Percentiles rank a stretch among this genome's conserved stretches.
Conservation (phyloP, 2,888 invertebrate genomes). For the Drosophila anceps region DNA sequence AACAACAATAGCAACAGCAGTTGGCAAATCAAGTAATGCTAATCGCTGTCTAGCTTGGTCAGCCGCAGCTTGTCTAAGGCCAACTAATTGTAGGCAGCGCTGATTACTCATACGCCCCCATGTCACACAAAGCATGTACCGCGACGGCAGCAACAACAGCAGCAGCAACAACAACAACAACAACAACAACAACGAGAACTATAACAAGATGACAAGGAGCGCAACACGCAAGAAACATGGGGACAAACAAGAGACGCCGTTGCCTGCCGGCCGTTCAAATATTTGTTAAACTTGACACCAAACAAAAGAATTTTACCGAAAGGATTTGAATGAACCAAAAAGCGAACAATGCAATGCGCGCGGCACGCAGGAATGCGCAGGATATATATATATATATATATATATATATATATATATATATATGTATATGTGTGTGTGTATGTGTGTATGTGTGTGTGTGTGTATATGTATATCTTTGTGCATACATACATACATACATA, state of each 20-base stretch:
- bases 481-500: background rate
- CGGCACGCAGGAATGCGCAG: constrained; percentile 67
- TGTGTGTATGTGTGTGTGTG: too few species aligned
- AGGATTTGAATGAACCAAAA: constrained; percentile 76
- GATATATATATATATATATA: background rate
- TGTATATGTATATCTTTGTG: background rate
- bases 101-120: constrained; percentile 78
- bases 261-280: constrained; percentile 71
- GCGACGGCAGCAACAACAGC: constrained; percentile 30
- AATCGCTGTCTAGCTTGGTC: constrained; percentile 49
- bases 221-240: constrained; percentile 64
- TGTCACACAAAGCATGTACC: constrained; percentile 39
- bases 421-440: background rate
- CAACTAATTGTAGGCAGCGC: constrained; percentile 67
- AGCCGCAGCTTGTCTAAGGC: constrained; percentile 53
- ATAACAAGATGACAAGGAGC: constrained; percentile 62
- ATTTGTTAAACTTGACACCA: constrained; percentile 84
- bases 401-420: background rate
- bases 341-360: constrained; percentile 75
- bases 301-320: constrained; percentile 83
- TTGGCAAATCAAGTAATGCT: constrained; percentile 56
- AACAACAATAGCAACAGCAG: constrained; percentile 25
- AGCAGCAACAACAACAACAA: constrained; percentile 32
- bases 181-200: constrained; percentile 23
- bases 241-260: constrained; percentile 69